phyloP scores from a whole-genome alignment of 2,113 vertebrate species.

The Syrrhaptes paradoxus region DNA sequence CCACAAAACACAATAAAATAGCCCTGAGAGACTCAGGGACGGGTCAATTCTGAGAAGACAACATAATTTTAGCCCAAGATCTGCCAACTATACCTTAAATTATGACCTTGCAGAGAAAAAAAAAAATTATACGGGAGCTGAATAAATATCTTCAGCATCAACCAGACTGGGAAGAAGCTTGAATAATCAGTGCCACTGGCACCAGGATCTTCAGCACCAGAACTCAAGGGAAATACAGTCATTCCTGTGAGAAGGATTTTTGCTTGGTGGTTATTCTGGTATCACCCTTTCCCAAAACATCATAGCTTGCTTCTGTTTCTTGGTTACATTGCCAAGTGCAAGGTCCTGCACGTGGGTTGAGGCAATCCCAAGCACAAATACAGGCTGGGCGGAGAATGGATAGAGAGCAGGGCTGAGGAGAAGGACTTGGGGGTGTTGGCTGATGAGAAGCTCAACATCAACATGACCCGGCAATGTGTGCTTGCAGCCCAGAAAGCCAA shows the following conservation, averaged over 20 bases:
- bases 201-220: not conserved
- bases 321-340: not conserved
- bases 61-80: not conserved
- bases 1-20: not conserved
- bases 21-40: not conserved
- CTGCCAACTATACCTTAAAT: not conserved
- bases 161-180: not conserved
- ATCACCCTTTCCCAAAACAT: not conserved
- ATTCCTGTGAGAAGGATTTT: not conserved
- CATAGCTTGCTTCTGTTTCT: not conserved
- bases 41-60: not conserved
- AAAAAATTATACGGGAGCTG: not conserved
- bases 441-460: no score
- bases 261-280: not conserved
- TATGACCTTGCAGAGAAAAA: not conserved
- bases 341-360: no score
- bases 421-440: no score
- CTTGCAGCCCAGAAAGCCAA: no score
- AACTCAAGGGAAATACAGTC: not conserved
- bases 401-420: no score
- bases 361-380: no score
- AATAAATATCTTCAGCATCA: not conserved
- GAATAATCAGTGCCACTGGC: not conserved
- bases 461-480: no score
- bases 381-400: no score